Evolutionary conservation across 2,888 invertebrate genomes (phyloP), one percentile per base, ranked within the genome.

Genomic region (Hofmannophila pseudospretella): DNA sequence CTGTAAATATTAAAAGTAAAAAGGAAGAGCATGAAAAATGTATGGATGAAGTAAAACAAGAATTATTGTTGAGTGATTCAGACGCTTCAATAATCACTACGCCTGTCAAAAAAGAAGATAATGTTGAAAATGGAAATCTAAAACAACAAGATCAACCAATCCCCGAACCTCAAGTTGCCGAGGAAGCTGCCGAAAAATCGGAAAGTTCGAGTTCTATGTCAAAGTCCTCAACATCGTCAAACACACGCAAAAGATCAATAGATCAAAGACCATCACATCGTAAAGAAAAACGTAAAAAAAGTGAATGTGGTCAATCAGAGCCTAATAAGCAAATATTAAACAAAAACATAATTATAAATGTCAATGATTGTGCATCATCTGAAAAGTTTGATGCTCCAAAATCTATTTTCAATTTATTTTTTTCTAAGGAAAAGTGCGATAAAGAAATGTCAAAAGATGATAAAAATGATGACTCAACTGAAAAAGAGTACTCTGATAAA

Each of bases 221-320:
- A 58, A 62, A 39, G 43, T 42, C 37, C 54, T 58, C 11, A 69
- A 56, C 43, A 46, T 54, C 52, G 26, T 58, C 62, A 7, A 68
- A 67, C 42, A 59, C 77, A 13, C 66, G 81, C 8, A 86, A 86
- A 61, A 69, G 86, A 41, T 75, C 78, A 4, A 59, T 60, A 42
- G 82, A 86, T 12, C 75, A 81, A 55, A 76, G 67, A 54, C 79
- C 84, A 26, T 70, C 76, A 10, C 85, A 86, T 51, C 74, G 85
- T 28, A 86, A 85, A 66, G 86, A 86, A 64, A 86, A 86, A 60
- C 73, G 82, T 16, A 86, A 82, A 54, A 86, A 84, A 81, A 62
- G 61, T 47, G 72, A 74, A 39, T 47, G 54, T 7, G 46, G 44
- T 42, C 51, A 49, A 11, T 36, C 69, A 10, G 11, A 16, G 3